phyloP scores from a whole-genome alignment of 2,888 invertebrate genomes.

The Drosophila peninsularis region DNA sequence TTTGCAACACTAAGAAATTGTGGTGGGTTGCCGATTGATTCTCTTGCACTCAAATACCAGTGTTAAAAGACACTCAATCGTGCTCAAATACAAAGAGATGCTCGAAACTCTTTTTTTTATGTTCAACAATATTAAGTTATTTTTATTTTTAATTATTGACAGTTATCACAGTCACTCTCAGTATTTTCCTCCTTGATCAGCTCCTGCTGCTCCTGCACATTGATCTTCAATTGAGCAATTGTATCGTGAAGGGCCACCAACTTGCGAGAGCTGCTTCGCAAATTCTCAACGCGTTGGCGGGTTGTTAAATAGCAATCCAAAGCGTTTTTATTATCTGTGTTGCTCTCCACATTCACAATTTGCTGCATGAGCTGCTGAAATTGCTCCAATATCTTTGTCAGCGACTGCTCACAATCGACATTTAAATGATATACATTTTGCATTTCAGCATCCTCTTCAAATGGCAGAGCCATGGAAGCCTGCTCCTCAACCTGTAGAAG shows the following conservation, averaged over 20 bases:
- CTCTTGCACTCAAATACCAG: too few species aligned
- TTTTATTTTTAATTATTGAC: not conserved
- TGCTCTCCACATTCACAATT: constrained; percentile 16
- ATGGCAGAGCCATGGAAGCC: constrained; percentile 28
- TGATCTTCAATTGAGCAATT: constrained; percentile 50
- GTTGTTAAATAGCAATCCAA: constrained; percentile 48
- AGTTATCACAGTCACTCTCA: constrained; percentile 26
- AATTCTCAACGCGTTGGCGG: constrained; percentile 67
- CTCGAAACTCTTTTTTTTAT: not conserved
- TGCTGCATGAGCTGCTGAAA: constrained; percentile 58
- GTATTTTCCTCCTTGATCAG: constrained; percentile 15
- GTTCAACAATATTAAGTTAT: not conserved
- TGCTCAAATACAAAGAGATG: not conserved
- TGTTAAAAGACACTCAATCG: too few species aligned
- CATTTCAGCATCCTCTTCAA: constrained; percentile 7
- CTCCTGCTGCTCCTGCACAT: constrained; percentile 29
- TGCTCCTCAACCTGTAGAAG: constrained; percentile 77
- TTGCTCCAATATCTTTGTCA: constrained; percentile 72
- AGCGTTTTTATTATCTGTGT: constrained; percentile 6
- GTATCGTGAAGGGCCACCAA: constrained; percentile 77
- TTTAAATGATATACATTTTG: constrained; percentile 56
- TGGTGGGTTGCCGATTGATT: constrained; percentile 15
- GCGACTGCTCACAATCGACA: constrained; percentile 59
- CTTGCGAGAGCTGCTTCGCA: constrained; percentile 78
- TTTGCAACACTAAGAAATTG: constrained; percentile 16